phyloP scores from a whole-genome alignment of 2,888 invertebrate species.

The Oligia latruncula region DNA sequence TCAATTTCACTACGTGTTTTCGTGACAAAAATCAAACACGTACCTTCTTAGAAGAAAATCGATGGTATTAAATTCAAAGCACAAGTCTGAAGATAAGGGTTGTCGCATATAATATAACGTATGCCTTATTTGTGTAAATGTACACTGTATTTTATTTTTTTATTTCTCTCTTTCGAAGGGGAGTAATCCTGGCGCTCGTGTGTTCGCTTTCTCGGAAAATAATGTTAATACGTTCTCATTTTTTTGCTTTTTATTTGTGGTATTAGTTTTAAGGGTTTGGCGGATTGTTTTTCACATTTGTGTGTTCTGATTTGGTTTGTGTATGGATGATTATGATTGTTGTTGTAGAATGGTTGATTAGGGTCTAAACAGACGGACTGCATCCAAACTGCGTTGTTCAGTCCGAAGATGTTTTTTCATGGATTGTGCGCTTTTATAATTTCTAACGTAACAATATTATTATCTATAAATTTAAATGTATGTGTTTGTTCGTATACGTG shows the following conservation, averaged over 20 bases:
- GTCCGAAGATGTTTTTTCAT: not conserved
- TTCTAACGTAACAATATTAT: not conserved
- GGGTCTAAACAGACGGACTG: no score
- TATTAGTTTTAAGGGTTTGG: conserved; percentile 44
- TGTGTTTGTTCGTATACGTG: no score
- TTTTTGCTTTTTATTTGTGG: conserved; percentile 52
- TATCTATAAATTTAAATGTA: no score
- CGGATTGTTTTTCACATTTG: conserved; percentile 15
- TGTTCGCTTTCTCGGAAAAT: conserved; percentile 61
- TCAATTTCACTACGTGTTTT: conserved; percentile 63
- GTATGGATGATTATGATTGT: not conserved
- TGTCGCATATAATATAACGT: conserved; percentile 72
- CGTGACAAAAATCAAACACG: conserved; percentile 67
- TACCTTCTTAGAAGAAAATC: conserved; percentile 70
- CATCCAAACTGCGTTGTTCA: no score
- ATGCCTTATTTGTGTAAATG: conserved; percentile 75
- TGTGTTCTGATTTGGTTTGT: not conserved
- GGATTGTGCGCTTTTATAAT: not conserved
- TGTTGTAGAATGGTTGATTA: not conserved
- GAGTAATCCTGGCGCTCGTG: conserved; percentile 67
- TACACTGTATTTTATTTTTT: conserved; percentile 69
- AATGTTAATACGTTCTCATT: conserved; percentile 57
- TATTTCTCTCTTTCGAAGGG: conserved; percentile 61
- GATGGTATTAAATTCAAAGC: conserved; percentile 77
- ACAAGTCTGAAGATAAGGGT: conserved; percentile 77